phyloP scores from a whole-genome alignment of 2,888 invertebrate genomes.

The Dinocampus coccinellae region DNA sequence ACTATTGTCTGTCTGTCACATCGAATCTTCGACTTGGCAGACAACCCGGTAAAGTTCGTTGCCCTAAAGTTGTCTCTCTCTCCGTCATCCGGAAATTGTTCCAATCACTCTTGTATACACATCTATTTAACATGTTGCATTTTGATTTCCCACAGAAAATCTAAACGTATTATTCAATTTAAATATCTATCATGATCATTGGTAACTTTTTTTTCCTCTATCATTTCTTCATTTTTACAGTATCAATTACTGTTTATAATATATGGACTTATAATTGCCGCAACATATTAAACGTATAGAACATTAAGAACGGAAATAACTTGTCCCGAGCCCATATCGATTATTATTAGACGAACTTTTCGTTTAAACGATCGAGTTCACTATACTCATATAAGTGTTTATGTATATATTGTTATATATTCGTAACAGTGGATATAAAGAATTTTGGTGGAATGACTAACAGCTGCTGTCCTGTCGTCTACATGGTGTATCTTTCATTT shows the following conservation, averaged over 20 bases:
- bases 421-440: not conserved
- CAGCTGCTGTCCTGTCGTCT: not conserved
- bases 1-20: conserved; percentile 35
- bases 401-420: conserved; percentile 23
- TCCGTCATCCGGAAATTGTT: conserved; percentile 29
- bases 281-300: not conserved
- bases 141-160: not conserved
- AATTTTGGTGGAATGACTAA: not conserved
- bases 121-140: too few species aligned
- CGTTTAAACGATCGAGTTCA: conserved; percentile 47
- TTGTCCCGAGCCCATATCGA: conserved; percentile 45
- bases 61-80: conserved; percentile 27
- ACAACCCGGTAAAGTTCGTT: conserved; percentile 33
- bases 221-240: not conserved
- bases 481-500: not conserved
- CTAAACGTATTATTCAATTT: not conserved
- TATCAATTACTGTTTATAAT: not conserved
- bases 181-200: too few species aligned
- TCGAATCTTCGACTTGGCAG: conserved; percentile 36
- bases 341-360: conserved; percentile 55
- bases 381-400: conserved; percentile 16
- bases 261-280: not conserved
- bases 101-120: not conserved
- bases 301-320: not conserved
- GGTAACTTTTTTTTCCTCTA: too few species aligned